Conservation (phyloP, 2,113 vertebrate species). For the Hemibagrus wyckioides region DNA sequence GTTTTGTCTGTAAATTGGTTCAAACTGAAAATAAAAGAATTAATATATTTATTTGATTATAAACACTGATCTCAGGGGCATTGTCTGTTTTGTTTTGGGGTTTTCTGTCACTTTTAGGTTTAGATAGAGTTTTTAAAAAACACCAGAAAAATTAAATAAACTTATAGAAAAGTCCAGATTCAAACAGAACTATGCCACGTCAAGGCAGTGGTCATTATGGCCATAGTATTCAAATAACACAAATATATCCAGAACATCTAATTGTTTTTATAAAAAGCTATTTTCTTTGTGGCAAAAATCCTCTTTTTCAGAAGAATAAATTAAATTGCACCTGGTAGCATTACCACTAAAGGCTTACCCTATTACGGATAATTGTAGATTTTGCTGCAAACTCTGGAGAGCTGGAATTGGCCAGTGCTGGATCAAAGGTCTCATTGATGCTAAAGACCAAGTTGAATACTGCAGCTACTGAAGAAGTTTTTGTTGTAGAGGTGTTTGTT, state of each 20-base stretch:
- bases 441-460: not conserved
- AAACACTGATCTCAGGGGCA: not conserved
- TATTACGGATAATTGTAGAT: not conserved
- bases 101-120: not conserved
- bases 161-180: not conserved
- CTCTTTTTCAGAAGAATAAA: not conserved
- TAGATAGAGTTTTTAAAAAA: no score
- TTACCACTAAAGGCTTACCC: not conserved
- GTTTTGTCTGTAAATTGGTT: not conserved
- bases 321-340: not conserved
- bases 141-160: no score
- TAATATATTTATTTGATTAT: not conserved
- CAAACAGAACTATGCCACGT: no score
- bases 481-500: not conserved
- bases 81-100: not conserved
- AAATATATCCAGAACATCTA: no score
- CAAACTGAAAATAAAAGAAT: not conserved
- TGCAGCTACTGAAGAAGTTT: not conserved
- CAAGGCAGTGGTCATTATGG: no score
- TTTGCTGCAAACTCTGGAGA: not conserved
- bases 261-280: no score
- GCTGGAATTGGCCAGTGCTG: not conserved
- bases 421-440: not conserved
- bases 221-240: no score
- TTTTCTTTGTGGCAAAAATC: no score